These are phyloP conservation scores for Coregonus suidteri DNA, from an alignment of 2,797 vertebrate genomes.

Conservation along the genomic window DNA sequence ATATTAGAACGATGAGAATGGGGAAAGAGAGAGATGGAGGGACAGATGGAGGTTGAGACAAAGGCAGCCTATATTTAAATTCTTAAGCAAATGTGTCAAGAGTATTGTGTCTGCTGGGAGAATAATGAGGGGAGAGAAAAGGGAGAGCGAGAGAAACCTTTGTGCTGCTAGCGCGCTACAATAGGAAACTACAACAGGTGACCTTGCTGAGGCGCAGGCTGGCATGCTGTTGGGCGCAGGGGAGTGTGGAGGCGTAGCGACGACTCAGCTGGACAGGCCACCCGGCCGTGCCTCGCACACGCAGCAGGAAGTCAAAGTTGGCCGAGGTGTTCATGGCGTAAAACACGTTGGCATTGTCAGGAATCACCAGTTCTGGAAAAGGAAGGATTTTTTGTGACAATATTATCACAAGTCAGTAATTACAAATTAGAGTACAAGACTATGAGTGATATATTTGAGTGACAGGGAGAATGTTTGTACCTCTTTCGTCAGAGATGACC, in stretches of 20 bases:
- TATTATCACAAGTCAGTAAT: background rate
- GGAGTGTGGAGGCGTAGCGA: conserved; percentile 80
- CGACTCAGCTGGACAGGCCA: conserved; percentile 77
- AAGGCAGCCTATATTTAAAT: conserved; percentile 52
- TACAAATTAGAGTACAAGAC: background rate
- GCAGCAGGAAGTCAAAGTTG: conserved; percentile 91
- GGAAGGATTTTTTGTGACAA: background rate
- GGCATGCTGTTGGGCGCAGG: conserved; percentile 78
- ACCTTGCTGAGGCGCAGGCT: conserved; percentile 86
- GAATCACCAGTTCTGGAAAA: conserved; percentile 86
- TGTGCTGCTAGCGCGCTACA: conserved; percentile 73
- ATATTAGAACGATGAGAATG: background rate
- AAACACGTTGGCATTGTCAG: conserved; percentile 89
- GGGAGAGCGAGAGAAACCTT: conserved; percentile 45
- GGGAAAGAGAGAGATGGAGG: conserved; percentile 8
- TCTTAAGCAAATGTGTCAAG: conserved; percentile 56
- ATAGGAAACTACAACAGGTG: conserved; percentile 80
- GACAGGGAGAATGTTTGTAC: conserved; percentile 61
- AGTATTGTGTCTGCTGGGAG: conserved; percentile 57
- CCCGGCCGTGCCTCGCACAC: conserved; percentile 72
- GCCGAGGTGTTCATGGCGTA: conserved; percentile 94
- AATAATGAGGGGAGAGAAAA: conserved; percentile 27
- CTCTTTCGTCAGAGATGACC: conserved; percentile 91
- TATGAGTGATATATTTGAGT: background rate
- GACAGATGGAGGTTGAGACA: conserved; percentile 17